Conservation (phyloP, 1,140 invertebrate species). For the Drosophila pandora region DNA sequence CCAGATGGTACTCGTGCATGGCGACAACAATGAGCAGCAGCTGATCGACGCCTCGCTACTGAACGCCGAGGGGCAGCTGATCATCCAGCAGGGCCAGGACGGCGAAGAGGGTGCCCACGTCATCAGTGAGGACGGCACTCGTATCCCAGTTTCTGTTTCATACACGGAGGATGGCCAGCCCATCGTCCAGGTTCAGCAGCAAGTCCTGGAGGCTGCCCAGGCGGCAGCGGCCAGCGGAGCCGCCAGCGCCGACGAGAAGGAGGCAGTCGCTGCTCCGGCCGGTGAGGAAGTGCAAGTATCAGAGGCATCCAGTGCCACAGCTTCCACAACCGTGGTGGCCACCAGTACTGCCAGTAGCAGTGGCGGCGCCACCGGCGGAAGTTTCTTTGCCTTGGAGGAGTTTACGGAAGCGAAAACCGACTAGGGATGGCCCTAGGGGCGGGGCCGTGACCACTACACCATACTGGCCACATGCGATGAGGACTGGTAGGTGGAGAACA, state of each 20-base stretch:
- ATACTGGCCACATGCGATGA: slow-evolving; percentile 65
- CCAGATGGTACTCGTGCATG: slow-evolving; percentile 83
- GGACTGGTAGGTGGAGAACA: slow-evolving; percentile 52
- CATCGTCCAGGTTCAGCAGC: slow-evolving; percentile 79
- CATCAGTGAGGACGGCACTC: slow-evolving; percentile 82
- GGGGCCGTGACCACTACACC: slow-evolving; percentile 54
- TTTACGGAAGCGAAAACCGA: slow-evolving; percentile 73
- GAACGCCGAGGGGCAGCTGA: slow-evolving; percentile 80
- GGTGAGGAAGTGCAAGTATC: slow-evolving; percentile 54
- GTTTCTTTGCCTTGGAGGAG: slow-evolving; percentile 77
- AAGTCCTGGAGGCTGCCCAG: slow-evolving; percentile 65
- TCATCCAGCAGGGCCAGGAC: slow-evolving; percentile 82
- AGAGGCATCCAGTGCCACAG: slow-evolving; percentile 47
- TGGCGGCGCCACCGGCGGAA: slow-evolving; percentile 58
- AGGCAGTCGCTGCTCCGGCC: slow-evolving; percentile 44
- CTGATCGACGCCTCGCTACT: slow-evolving; percentile 82
- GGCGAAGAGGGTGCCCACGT: slow-evolving; percentile 80
- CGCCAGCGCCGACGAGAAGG: slow-evolving; percentile 45
- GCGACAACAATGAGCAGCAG: slow-evolving; percentile 82
- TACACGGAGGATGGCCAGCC: slow-evolving; percentile 81
- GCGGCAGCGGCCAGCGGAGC: slow-evolving; percentile 55
- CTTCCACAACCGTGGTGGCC: slow-evolving; percentile 48
- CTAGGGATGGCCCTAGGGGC: slow-evolving; percentile 75
- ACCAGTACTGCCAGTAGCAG: slow-evolving; percentile 65
- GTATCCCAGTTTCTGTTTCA: slow-evolving; percentile 81